Evolutionary conservation across 2,113 vertebrate genomes (phyloP).

Genomic region (Spea multiplicata): DNA sequence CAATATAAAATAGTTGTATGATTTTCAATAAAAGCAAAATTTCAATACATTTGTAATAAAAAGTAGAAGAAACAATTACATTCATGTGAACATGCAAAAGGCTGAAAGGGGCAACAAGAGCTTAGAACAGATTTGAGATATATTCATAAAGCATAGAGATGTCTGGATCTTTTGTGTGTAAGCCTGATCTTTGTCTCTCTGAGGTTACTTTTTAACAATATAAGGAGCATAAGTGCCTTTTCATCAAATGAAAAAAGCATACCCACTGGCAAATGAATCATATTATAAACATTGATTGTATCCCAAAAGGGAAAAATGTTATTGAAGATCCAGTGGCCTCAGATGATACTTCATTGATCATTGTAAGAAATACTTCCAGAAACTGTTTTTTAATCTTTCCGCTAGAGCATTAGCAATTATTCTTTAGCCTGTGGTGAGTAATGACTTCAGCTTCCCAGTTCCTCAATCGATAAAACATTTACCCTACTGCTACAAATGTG

Average conservation of each 20-base stretch:
- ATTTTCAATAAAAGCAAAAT: background rate
- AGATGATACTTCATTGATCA: conserved; percentile 85
- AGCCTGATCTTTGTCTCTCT: conserved; percentile 58
- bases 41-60: background rate
- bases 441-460: conserved; percentile 81
- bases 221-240: conserved; percentile 76
- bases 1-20: background rate
- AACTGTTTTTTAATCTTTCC: conserved; percentile 85
- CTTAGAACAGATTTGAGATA: conserved; percentile 19
- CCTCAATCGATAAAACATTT: conserved; percentile 85
- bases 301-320: conserved; percentile 83
- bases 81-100: conserved; percentile 24
- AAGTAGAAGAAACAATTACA: background rate
- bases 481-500: conserved; percentile 77
- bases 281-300: conserved; percentile 86
- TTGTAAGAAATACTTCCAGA: conserved; percentile 86
- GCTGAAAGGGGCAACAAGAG: conserved; percentile 21
- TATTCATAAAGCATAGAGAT: conserved; percentile 32
- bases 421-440: conserved; percentile 82
- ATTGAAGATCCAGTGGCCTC: conserved; percentile 82
- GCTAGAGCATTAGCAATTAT: conserved; percentile 82
- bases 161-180: conserved; percentile 53
- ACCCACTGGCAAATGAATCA: conserved; percentile 79
- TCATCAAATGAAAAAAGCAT: conserved; percentile 73
- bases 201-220: conserved; percentile 73